Base-by-base conservation (phyloP, 2,888 invertebrate genomes). In the Hypselothyrea guttata region DNA sequence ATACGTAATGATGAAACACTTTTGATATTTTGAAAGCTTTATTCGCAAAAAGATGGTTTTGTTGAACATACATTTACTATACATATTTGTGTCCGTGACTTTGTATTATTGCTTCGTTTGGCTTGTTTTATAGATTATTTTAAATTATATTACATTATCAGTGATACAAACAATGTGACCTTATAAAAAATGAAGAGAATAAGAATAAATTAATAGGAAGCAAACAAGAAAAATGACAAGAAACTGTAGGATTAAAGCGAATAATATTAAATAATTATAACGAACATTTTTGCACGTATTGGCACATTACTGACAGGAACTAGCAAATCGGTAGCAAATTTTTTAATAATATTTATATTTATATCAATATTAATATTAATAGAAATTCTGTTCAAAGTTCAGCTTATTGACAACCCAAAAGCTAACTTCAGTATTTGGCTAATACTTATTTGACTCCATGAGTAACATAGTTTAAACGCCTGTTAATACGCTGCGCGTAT, bases 141-240 rank as follows among this genome's bases (percentile, higher is more conserved):
- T 52, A 42, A 75, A 62, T 65, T 58, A 40, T 69, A 62, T 61
- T 81, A 71, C 55, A 79, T 69, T 88, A 86, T 89, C 84, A 89
- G 89, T 89, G 89, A 89, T 89, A 89, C 83, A 87, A 89, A 89
- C 87, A 88, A 89, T 88, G 89, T 89, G 89, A 89, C 89, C 89
- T 89, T 89, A 89, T 86, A 65, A 78, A 69, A 76, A 75, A 22
- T 22, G 2, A 22, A 22, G 5, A 2, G 5, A 2, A 22, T 22
- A 22, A 22, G 5, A 22, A 69, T 64, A 81, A 73, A 71, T 71
- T 57, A 58, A 65, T 66, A 71, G 54, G 58, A 66, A 59, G 61
- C 64, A 62, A 65, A 70, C 49, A 28, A 53, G 57, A 53, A 33
- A 56, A 56, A 56, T 47, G 42, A 54, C 47, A 45, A 49, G 12